phyloP scores from a whole-genome alignment of 2,888 invertebrate species.

The Idaea dimidiata region DNA sequence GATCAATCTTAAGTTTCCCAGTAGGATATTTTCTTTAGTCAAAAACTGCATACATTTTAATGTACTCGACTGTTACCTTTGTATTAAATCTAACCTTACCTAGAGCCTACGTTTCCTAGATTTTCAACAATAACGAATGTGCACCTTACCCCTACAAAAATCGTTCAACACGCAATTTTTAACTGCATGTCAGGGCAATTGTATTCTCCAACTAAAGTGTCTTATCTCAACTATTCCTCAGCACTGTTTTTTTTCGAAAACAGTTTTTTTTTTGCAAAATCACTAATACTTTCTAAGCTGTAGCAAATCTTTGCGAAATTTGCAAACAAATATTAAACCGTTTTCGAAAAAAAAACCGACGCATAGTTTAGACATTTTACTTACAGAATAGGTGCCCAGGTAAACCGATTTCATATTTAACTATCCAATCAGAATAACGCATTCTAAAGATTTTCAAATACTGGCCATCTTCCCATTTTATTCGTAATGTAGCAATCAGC shows the following conservation, averaged over 20 bases:
- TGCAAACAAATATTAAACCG: no score
- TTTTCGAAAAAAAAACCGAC: no score
- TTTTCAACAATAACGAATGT: conserved; percentile 33
- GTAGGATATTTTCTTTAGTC: not conserved
- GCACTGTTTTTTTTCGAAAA: no score
- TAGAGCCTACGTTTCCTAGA: conserved; percentile 28
- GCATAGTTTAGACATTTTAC: no score
- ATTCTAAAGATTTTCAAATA: conserved; percentile 22
- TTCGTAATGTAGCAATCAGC: conserved; percentile 27
- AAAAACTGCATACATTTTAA: conserved; percentile 7
- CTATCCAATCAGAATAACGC: conserved; percentile 10
- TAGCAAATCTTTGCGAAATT: no score
- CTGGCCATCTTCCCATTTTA: conserved; percentile 40
- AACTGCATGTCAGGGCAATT: conserved; percentile 22
- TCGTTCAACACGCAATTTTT: conserved; percentile 20
- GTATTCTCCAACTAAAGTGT: no score
- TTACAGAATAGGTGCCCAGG: no score
- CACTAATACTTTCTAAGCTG: no score
- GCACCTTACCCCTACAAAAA: conserved; percentile 24
- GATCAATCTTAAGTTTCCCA: not conserved
- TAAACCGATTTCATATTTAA: conserved; percentile 14
- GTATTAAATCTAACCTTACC: conserved; percentile 19
- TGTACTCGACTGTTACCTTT: conserved; percentile 19
- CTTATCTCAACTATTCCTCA: no score
- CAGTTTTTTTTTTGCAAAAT: no score